Base-by-base conservation (phyloP, 2,888 invertebrate genomes). In the Allophyes oxyacanthae region DNA sequence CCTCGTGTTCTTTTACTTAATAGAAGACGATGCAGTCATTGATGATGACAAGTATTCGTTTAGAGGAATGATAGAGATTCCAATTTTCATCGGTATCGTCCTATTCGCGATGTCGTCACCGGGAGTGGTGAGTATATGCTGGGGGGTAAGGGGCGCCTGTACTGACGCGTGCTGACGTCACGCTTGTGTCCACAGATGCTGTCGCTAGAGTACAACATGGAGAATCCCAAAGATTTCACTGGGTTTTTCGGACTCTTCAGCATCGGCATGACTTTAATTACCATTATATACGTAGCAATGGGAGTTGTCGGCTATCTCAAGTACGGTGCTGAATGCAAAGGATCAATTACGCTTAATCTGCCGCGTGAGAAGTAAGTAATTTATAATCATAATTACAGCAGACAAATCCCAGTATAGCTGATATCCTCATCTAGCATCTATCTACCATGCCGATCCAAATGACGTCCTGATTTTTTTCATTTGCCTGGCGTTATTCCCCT, bases 161-260 rank as follows among this genome's bases (percentile, higher is more conserved):
- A 4, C 1, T 2, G 8, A 15, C 6, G 32, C 13, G n/a, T 1
- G 13, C 11, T 26, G 10, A 11, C 0, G 6, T 8, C 0, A 6
- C 0, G 11, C 1, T 41, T 6, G n/a, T 11, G 28, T 33, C 1
- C 43, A 6, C 77, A 98, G 98, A 96, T 98, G 13, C 94, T 98
- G 85, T 98, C 99, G 0, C 86, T 99, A 69, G 98, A 99, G 87
- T 98, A 98, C 86, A 97, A 98, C 84, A 98, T 99, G 98, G 96
- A 97, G 80, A 94, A 96, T 0, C 98, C 98, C 0, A 95, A 95
- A 75, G 94, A 95, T 14, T 98, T 99, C 88, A 95, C 96, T 0
- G 97, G 96, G 0, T 82, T 94, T 3, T 96, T 94, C 50, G 99
- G 99, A 0, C 97, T 98, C 0, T 92, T 99, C 14, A 98, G 98